Conservation (phyloP, 2,113 vertebrate genomes). For the Melanocharis versteri region DNA sequence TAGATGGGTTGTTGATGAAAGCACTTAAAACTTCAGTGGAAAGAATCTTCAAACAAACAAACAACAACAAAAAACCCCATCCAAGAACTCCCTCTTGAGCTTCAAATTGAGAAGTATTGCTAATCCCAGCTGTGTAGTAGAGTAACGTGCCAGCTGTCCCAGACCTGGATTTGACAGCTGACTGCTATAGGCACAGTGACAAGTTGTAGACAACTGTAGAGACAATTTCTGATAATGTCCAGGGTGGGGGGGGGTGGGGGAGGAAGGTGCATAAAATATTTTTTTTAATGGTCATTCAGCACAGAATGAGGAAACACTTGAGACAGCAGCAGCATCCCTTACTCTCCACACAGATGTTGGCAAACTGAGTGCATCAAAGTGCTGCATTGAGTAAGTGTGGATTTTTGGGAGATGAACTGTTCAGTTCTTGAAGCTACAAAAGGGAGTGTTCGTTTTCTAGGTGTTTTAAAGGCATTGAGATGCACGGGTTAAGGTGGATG, state of each 20-base stretch:
- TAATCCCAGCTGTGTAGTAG: neutral
- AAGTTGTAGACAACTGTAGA: neutral
- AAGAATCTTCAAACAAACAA: neutral
- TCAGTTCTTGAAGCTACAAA: neutral
- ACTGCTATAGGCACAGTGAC: neutral
- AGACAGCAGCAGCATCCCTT: neutral
- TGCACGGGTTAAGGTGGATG: neutral
- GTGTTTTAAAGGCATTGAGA: neutral
- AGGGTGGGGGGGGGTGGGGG: accelerated
- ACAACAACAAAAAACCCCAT: neutral
- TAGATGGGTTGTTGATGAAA: neutral
- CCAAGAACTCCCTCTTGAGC: neutral
- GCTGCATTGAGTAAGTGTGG: accelerated
- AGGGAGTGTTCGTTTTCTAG: neutral
- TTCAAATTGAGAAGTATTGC: neutral
- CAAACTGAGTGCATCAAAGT: neutral
- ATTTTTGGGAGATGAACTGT: neutral
- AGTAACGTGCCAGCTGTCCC: conserved; percentile 1
- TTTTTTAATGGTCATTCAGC: neutral
- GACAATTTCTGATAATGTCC: neutral
- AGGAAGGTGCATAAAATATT: neutral
- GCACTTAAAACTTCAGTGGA: neutral
- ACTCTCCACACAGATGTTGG: accelerated
- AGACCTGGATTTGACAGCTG: neutral
- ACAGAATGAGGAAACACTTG: neutral